Conservation (phyloP, 2,113 vertebrate species). For the Pan troglodytes region DNA sequence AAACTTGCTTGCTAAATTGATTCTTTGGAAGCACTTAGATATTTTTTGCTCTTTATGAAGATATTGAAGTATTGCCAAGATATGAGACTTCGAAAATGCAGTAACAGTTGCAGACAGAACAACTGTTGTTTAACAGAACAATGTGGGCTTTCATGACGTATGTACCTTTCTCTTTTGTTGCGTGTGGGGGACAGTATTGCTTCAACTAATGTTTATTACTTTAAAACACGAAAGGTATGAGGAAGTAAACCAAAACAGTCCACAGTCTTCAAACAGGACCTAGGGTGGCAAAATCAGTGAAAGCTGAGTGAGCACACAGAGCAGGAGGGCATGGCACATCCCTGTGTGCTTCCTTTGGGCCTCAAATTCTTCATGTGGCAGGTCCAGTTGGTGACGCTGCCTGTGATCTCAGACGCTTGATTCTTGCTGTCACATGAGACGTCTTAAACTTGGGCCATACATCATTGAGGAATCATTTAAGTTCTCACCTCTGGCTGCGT, state of each 20-base stretch:
- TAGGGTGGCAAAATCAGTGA: not conserved
- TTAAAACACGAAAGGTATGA: not conserved
- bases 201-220: not conserved
- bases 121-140: not conserved
- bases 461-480: not conserved
- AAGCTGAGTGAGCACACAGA: not conserved
- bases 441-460: not conserved
- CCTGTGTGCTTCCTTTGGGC: no score
- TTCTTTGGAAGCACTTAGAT: not conserved
- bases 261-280: not conserved
- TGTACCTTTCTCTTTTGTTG: not conserved
- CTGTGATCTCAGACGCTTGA: not conserved
- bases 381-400: not conserved
- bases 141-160: not conserved
- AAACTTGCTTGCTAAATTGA: not conserved
- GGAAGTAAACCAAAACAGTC: not conserved
- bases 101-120: not conserved
- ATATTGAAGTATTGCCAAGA: not conserved
- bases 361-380: not conserved
- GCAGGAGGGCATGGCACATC: not conserved
- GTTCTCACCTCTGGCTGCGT: not conserved
- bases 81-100: not conserved
- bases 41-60: conserved; percentile 1
- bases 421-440: not conserved
- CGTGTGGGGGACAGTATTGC: not conserved